Base-by-base conservation (phyloP, 2,113 vertebrate species). In the Stomatorhinus ivindoensis region DNA sequence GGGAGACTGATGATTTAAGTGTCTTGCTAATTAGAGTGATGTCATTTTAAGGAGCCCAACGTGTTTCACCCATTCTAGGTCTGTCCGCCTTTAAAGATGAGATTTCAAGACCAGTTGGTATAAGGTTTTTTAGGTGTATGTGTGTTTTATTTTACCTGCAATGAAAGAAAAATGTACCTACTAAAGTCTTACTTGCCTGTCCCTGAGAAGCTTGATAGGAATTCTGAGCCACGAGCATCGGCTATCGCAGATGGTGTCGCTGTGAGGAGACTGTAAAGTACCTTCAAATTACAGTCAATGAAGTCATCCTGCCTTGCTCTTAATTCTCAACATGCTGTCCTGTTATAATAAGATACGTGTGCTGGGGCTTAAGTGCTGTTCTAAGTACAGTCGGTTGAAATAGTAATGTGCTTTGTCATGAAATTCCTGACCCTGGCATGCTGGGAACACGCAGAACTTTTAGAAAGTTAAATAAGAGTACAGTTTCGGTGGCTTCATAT, bases 1-100 rank as follows among this genome's bases (percentile, higher is more conserved):
- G 88, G 51, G 24, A 89, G 80, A 83, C 88, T 44, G 76, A 89
- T 89, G 31, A 85, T 89, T 89, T 89, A 84, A 89, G 80, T 89
- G 88, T 85, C 80, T 80, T 58, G 50, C 80, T 89, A 89, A 89
- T 89, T 58, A 89, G 50, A 82, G 80, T 85, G 80, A 89, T 89
- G 88, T 84, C 39, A 61, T 17, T 31, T 50, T 61, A 10, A n/a
- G 44, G 69, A 21, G 50, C 15, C 35, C 65, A 27, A 58, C 3
- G 4, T 21, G 19, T 73, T 73, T 42, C 48, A 61, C 47, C 24
- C 50, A n/a, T 31, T 83, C 87, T 55, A 4, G 15, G 80, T 84
- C 4, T 58, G 31, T 42, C 35, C 39, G 69, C 7, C 35, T 44
- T 31, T 42, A 42, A 65, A 42, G 39, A 44, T 42, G 35, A 80